A percentile compares a stretch with the other conserved stretches of the same genome.
These are phyloP conservation scores for Gymnorhina tibicen DNA, from an alignment of 2,113 vertebrate species.

Conservation along the genomic window DNA sequence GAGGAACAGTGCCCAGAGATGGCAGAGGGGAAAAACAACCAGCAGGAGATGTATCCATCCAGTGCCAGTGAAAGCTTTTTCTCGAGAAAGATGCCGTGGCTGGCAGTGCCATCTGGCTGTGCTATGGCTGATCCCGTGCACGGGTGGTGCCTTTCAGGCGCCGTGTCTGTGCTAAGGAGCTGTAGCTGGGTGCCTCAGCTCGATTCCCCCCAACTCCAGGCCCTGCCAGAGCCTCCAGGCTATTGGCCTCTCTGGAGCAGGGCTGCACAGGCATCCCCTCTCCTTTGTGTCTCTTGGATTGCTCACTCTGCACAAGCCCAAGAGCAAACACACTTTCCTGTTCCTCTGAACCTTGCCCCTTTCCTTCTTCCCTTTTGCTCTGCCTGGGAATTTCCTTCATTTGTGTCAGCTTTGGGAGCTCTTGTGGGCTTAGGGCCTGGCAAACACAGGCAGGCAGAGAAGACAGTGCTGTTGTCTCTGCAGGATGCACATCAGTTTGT, in stretches of 20 bases:
- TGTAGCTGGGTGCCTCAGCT: neutral
- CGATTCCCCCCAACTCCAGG: neutral
- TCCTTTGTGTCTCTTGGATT: neutral
- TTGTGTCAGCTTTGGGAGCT: neutral
- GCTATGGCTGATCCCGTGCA: neutral
- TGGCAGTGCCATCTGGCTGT: neutral
- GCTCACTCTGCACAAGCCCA: neutral
- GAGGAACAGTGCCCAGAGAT: neutral
- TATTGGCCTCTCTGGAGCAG: neutral
- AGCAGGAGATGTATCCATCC: neutral
- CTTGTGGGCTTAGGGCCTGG: neutral
- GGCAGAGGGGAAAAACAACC: neutral
- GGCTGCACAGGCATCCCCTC: neutral
- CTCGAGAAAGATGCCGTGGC: neutral
- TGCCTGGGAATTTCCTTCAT: neutral
- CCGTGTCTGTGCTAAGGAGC: neutral
- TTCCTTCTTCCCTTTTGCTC: neutral
- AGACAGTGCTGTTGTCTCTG: neutral
- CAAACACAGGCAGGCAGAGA: neutral
- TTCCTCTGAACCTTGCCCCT: neutral
- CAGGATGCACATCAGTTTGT: neutral
- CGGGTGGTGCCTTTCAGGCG: neutral
- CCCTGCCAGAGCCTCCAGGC: neutral
- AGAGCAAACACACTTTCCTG: neutral
- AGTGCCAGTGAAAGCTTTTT: neutral